A percentile compares a stretch with the other conserved stretches of the same genome.
Conservation (phyloP, 2,113 vertebrate species). For the Tenrec ecaudatus region DNA sequence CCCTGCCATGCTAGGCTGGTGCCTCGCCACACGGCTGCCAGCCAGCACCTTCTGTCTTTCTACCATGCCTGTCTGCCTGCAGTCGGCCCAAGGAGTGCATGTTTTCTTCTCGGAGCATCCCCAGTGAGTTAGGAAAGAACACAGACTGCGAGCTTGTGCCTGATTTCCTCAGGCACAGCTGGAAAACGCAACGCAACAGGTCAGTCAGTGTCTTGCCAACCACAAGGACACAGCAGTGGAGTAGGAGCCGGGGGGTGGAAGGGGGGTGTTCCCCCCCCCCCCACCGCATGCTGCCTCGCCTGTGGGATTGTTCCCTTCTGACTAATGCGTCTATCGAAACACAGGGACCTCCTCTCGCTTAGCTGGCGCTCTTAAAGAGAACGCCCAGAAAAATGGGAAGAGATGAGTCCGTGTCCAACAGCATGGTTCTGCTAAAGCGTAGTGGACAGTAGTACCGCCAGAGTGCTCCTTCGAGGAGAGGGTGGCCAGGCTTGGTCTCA, state of each 20-base stretch:
- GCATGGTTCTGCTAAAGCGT: not conserved
- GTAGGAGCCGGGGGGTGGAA: not conserved
- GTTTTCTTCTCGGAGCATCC: not conserved
- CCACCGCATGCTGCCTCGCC: no score
- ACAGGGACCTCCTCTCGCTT: not conserved
- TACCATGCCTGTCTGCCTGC: not conserved
- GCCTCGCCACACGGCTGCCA: not conserved
- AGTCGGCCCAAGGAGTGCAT: not conserved
- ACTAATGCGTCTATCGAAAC: not conserved
- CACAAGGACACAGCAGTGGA: not conserved
- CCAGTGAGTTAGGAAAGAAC: not conserved
- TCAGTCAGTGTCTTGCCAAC: not conserved
- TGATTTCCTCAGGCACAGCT: not conserved
- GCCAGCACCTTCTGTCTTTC: not conserved
- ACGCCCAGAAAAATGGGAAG: not conserved
- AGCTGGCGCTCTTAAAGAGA: slow-evolving; percentile 26
- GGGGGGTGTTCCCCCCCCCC: not conserved
- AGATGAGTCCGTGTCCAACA: not conserved
- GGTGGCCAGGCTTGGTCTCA: not conserved
- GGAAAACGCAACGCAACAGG: not conserved
- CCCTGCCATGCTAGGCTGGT: not conserved
- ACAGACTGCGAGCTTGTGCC: not conserved
- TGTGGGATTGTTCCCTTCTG: not conserved
- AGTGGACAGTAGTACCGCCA: not conserved
- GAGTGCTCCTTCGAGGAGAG: no score